Percentiles rank a stretch among this genome's conserved stretches.
Evolutionary conservation across 2,113 vertebrate genomes (phyloP).

Genomic region (Myotis lucifugus): DNA sequence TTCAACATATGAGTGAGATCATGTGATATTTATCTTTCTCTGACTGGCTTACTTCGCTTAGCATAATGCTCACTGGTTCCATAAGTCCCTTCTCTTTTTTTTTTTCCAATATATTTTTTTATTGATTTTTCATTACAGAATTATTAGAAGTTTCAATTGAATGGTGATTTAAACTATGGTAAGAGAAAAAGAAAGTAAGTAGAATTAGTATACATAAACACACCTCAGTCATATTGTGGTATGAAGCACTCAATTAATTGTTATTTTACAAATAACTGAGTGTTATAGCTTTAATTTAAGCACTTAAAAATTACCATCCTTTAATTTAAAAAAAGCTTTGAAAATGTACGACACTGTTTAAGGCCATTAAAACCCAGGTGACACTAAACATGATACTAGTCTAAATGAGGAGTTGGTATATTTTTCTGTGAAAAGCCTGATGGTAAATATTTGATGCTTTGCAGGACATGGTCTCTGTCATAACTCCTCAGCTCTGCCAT

Average conservation of each 20-base stretch:
- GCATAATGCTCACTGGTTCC: no score
- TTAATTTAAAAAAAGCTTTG: conserved; percentile 4
- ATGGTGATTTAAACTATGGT: background rate
- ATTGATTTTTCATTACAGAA: no score
- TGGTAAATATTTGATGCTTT: background rate
- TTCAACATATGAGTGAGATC: no score
- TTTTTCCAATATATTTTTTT: no score
- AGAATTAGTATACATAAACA: background rate
- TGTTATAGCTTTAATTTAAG: background rate
- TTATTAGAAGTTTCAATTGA: background rate
- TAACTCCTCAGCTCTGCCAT: background rate
- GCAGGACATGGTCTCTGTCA: background rate
- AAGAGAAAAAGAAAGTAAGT: background rate
- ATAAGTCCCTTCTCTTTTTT: no score
- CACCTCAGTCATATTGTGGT: background rate
- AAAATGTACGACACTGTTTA: background rate
- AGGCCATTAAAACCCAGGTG: background rate
- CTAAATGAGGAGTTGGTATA: background rate
- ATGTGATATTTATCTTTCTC: no score
- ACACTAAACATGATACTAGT: background rate
- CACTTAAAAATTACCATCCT: background rate
- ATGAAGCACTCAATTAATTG: background rate
- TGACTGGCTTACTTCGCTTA: no score
- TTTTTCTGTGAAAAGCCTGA: background rate
- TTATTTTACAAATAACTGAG: background rate